These are phyloP conservation scores for Zoanthus sociatus DNA, from an alignment of 92 coral and sea anemone genomes.

Conservation along the genomic window DNA sequence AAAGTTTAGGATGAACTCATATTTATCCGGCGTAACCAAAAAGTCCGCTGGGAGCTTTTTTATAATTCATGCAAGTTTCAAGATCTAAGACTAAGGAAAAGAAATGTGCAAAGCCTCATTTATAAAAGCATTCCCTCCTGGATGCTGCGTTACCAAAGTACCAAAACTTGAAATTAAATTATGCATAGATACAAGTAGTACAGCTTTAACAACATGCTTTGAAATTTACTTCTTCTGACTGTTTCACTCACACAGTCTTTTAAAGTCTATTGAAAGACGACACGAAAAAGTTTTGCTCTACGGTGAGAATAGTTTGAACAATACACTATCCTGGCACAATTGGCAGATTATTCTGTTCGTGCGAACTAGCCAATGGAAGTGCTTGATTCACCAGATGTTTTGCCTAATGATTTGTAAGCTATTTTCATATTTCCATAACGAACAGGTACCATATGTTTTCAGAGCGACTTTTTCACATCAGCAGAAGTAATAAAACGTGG, in stretches of 20 bases:
- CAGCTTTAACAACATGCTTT: background rate
- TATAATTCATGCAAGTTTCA: conserved; percentile 20
- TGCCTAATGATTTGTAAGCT: conserved; percentile 61
- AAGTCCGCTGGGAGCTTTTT: background rate
- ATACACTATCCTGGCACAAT: conserved; percentile 59
- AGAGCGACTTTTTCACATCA: conserved; percentile 81
- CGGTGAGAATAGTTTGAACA: conserved; percentile 44
- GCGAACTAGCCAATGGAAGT: conserved; percentile 54
- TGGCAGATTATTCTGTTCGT: conserved; percentile 41
- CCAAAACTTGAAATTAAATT: background rate
- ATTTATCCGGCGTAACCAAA: background rate
- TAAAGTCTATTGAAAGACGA: conserved; percentile 31
- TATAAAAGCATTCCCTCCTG: conserved; percentile 20
- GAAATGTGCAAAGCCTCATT: conserved; percentile 42
- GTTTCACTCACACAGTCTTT: conserved; percentile 16
- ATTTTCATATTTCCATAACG: conserved; percentile 64
- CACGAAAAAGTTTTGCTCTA: conserved; percentile 31
- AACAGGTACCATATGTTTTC: conserved; percentile 91
- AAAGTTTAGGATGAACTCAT: background rate
- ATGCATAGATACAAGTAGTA: background rate
- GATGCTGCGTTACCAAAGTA: conserved; percentile 8
- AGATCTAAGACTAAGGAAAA: conserved; percentile 28
- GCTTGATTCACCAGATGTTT: conserved; percentile 69
- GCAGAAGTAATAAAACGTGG: conserved; percentile 75
- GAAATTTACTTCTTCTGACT: background rate